Conservation (phyloP, 2,888 invertebrate species). For the Acholoe squamosa region DNA sequence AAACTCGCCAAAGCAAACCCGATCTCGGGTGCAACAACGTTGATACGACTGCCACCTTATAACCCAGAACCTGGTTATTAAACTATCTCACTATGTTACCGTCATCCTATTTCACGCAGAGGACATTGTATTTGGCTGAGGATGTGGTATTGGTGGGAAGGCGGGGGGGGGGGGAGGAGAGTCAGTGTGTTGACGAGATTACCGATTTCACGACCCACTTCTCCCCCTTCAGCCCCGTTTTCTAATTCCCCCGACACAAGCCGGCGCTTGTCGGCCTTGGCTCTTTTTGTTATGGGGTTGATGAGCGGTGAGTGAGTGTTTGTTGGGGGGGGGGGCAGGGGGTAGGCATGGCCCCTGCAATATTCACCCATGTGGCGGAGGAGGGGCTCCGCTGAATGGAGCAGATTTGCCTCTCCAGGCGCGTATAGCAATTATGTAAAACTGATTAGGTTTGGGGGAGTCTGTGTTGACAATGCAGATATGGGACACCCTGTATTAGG, state of each 20-base stretch:
- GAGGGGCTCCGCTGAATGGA: neutral
- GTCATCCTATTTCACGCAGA: neutral
- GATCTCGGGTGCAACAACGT: too few species aligned
- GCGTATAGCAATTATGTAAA: neutral
- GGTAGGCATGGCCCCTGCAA: neutral
- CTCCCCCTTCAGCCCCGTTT: neutral
- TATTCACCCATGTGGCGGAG: conserved; percentile 11
- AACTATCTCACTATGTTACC: neutral
- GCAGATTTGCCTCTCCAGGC: neutral
- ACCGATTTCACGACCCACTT: conserved; percentile 55
- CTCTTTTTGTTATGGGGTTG: neutral
- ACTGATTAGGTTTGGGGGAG: neutral
- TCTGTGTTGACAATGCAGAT: neutral
- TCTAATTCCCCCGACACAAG: neutral
- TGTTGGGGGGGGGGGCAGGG: neutral
- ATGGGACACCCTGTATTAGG: neutral
- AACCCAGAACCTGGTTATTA: too few species aligned
- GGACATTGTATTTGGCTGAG: too few species aligned
- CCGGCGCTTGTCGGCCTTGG: neutral
- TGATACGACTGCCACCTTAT: too few species aligned
- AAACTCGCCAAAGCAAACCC: too few species aligned
- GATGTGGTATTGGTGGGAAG: too few species aligned
- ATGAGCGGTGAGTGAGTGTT: neutral
- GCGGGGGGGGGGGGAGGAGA: neutral
- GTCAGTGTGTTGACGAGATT: neutral